phyloP scores from a whole-genome alignment of 1,140 invertebrate species.

The Apolygus lucorum region DNA sequence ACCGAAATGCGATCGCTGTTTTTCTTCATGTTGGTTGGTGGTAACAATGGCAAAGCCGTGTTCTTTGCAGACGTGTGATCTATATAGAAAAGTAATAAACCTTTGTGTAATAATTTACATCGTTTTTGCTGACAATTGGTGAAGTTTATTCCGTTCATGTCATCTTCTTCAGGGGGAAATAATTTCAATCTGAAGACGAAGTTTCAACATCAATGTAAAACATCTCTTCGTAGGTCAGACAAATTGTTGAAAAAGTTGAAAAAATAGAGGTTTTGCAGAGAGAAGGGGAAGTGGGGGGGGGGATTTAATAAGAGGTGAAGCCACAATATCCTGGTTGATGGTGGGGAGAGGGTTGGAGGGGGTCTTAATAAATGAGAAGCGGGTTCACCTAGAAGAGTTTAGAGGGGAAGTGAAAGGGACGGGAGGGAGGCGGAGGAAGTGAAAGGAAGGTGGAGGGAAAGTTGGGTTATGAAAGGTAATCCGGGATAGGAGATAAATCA shows the following conservation, averaged over 20 bases:
- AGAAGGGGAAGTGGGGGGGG: background rate
- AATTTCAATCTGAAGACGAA: too few relatives aligned
- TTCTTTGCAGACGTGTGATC: too few relatives aligned
- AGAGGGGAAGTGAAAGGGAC: background rate
- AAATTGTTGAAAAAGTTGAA: background rate
- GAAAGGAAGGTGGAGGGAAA: background rate
- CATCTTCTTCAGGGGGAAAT: too few relatives aligned
- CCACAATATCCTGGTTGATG: background rate
- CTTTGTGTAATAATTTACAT: too few relatives aligned
- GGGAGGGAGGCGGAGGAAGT: background rate
- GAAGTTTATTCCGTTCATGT: too few relatives aligned
- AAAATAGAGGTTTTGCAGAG: background rate
- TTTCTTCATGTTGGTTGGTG: too few relatives aligned
- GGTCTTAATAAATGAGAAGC: background rate
- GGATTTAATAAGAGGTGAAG: background rate
- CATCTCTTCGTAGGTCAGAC: background rate
- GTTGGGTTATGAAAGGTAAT: background rate
- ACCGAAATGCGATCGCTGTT: too few relatives aligned
- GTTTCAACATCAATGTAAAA: too few relatives aligned
- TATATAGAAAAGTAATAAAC: too few relatives aligned
- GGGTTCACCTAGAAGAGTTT: too few relatives aligned
- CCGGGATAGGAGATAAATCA: background rate
- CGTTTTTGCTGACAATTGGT: too few relatives aligned
- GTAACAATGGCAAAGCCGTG: too few relatives aligned
- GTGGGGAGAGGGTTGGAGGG: background rate